Conservation (phyloP, 2,888 invertebrate species). For the Calameuta pallipes region DNA sequence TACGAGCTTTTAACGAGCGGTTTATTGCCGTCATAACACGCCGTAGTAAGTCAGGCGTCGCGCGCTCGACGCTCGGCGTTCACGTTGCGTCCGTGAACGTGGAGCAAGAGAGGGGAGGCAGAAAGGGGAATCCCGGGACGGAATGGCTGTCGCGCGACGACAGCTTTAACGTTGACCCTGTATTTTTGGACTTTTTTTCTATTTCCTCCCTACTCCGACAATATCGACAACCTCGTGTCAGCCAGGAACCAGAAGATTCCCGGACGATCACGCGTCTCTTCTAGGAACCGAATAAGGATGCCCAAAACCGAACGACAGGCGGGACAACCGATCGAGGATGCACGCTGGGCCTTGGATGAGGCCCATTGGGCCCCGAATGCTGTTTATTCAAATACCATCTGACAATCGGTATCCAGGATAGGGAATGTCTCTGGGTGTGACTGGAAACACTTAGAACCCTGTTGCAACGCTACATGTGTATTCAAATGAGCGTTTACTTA, state of each 20-base stretch:
- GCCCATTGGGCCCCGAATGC: background rate
- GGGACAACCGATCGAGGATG: background rate
- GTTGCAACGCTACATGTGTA: constrained; percentile 16
- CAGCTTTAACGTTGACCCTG: background rate
- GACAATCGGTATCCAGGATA: background rate
- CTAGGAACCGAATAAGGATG: background rate
- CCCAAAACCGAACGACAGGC: too few species aligned
- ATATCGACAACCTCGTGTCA: background rate
- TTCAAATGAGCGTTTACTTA: constrained; percentile 27
- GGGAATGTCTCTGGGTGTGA: constrained; percentile 21
- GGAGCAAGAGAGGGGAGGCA: background rate
- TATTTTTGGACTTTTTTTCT: too few species aligned
- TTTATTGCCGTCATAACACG: constrained; percentile 43
- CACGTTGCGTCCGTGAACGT: background rate
- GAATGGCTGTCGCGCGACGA: background rate
- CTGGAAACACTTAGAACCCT: constrained; percentile 33
- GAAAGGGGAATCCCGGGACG: background rate
- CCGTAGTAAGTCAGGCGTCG: background rate
- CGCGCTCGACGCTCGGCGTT: background rate
- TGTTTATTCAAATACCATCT: background rate
- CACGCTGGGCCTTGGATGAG: background rate
- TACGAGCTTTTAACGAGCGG: constrained; percentile 57
- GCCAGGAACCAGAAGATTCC: background rate
- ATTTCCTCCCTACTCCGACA: background rate
- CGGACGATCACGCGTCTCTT: background rate